Base-by-base conservation (phyloP, 2,888 invertebrate species). In the Pristionchus exspectatus region DNA sequence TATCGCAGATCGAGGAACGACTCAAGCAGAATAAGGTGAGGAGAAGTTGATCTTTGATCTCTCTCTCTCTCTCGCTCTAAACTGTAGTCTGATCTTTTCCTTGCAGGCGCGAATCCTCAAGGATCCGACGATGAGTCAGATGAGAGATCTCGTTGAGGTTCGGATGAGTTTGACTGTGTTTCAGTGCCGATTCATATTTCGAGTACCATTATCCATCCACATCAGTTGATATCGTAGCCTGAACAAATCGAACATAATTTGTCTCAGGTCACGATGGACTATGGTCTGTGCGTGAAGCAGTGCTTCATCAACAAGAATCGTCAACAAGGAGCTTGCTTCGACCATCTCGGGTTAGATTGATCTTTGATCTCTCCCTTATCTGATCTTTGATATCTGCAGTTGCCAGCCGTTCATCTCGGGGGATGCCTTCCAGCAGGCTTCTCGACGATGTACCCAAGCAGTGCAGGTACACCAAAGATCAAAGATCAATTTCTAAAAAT, bases 291-390 rank as follows among this genome's bases (percentile, higher is more conserved):
- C 84, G 93, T 94, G 21, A 94, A 94, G 90, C 90, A 93, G 30
- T 94, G 94, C 88, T 93, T 94, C 90, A 89, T 93, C 30, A 90
- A 93, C 81, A 94, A 94, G 86, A 94, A 94, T 85, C 89, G 91
- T n/a, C 86, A 91, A 0, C 90, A 90, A 24, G 93, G 94, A 21
- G 93, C 92, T 74, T 94, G 94, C 81, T 94, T 94, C 87, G 93
- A 93, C 87, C 90, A 91, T 74, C 91, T 91, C 54, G 92, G 92
- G 93, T 93, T 38, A 90, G 90, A 59, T 38, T 90, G 85, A 63
- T 38, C 30, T 86, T 63, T 38, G 63, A 86, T 33, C 63, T 33
- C n/a, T 63, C 30, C 27, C 7, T 30, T 1, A 1, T 81, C 44
- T 85, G 27, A 85, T 85, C 59, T 59, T 85, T 59, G 84, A 85